Evolutionary conservation across 2,113 vertebrate genomes (phyloP).

Genomic region (Alectura lathami): DNA sequence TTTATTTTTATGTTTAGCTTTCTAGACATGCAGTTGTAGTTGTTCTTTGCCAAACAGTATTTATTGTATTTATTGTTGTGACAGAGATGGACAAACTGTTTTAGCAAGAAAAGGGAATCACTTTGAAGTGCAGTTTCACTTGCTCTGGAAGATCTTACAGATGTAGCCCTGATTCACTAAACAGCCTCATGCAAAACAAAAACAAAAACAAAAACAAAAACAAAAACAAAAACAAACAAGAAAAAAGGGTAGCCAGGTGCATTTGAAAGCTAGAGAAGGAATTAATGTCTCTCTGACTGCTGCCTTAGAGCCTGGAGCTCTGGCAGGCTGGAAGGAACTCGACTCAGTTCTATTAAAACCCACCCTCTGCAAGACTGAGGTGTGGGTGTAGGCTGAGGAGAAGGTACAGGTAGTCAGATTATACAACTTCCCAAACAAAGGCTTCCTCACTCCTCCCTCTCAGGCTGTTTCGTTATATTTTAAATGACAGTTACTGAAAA

Average conservation of each 20-base stretch:
- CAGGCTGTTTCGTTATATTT: background rate
- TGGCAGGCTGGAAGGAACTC: background rate
- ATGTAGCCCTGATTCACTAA: background rate
- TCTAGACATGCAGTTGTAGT: background rate
- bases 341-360: background rate
- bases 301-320: background rate
- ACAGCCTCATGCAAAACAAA: background rate
- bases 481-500: background rate
- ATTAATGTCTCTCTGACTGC: background rate
- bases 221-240: background rate
- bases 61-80: background rate
- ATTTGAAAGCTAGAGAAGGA: background rate
- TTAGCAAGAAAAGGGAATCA: background rate
- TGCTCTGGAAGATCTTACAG: background rate
- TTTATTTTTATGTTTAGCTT: background rate
- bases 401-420: background rate
- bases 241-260: background rate
- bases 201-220: background rate
- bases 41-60: background rate
- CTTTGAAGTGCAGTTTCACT: background rate
- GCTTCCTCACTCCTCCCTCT: background rate
- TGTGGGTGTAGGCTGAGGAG: background rate
- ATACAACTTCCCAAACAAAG: background rate
- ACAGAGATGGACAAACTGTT: background rate
- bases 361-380: background rate